Base-by-base conservation (phyloP, 2,888 invertebrate species). In the Drosophila sordidula region DNA sequence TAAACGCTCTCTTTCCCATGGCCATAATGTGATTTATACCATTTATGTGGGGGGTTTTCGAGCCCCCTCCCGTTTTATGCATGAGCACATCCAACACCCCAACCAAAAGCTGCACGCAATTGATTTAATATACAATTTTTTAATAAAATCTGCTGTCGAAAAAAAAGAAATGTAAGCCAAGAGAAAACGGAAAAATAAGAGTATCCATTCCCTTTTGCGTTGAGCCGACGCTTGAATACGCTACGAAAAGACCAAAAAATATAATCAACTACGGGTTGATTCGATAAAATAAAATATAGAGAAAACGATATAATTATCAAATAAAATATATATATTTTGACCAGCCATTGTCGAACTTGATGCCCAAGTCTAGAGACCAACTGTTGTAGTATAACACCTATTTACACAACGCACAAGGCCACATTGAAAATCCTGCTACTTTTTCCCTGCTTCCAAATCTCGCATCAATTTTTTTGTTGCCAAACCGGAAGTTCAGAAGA, bases 71-170 rank as follows among this genome's bases (percentile, higher is more conserved):
- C 52, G 51, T 75, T 70, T 83, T 76, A 76, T 84, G 82, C 83
- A 66, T 84, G 82, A 78, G 62, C 80, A 83, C 82, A 84, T 80
- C 71, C 56, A 67, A 72, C 82, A 80, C 80, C 76, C 80, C 70
- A 52, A 44, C 66, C 54, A 55, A 77, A 80, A 78, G 79, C 85
- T 75, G 79, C 77, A 83, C 72, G 83, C 83, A 84, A 85, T 84
- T 84, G 83, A 84, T 84, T 84, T 84, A 84, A 84, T 85, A 84
- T 80, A 73, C 66, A 83, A 79, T 80, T 84, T 82, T 84, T 85
- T 84, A 84, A 80, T 84, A 83, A 85, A 85, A 83, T 80, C 82
- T 81, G 63, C 59, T 78, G 71, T 58, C 70, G 46, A 72, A 75
- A 80, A 80, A 68, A 75, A 51, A 26, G 16, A 56, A 65, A 66